Percentiles rank a stretch among this genome's conserved stretches.
Evolutionary conservation across 2,113 vertebrate species (phyloP).

Genomic region (Tichodroma muraria): DNA sequence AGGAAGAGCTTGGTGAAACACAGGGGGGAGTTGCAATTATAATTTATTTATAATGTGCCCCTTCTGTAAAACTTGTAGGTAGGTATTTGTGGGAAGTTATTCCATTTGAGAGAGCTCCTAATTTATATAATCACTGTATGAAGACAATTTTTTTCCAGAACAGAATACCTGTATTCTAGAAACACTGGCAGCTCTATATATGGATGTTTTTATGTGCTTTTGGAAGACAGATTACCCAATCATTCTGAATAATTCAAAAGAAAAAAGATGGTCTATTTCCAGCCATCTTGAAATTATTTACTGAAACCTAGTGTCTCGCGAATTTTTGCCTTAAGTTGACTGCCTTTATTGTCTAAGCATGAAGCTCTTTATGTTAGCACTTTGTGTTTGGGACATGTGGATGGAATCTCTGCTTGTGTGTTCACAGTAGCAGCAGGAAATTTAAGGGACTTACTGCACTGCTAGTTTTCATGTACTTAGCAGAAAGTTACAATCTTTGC

Average conservation of each 20-base stretch:
- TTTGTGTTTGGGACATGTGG: not conserved
- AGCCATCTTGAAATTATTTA: not conserved
- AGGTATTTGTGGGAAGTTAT: not conserved
- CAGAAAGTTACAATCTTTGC: not conserved
- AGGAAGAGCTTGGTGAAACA: not conserved
- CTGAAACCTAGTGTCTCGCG: not conserved
- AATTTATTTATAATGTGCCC: not conserved
- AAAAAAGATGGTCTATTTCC: not conserved
- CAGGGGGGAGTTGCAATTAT: not conserved
- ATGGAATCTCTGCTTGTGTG: not conserved
- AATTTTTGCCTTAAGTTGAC: not conserved
- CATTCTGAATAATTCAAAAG: not conserved
- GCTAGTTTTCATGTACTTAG: not conserved
- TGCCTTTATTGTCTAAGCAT: accelerated
- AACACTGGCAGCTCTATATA: not conserved
- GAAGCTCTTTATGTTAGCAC: not conserved
- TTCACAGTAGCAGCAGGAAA: not conserved
- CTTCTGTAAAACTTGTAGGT: not conserved
- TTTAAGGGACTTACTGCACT: not conserved
- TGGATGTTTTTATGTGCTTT: not conserved
- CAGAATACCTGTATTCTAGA: not conserved
- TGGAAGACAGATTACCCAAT: not conserved
- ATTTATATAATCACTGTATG: not conserved
- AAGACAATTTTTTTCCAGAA: not conserved
- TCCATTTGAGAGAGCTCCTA: not conserved